A percentile compares a stretch with the other conserved stretches of the same genome.
Conservation (phyloP, 2,113 vertebrate genomes). For the Cercopithecus mona region DNA sequence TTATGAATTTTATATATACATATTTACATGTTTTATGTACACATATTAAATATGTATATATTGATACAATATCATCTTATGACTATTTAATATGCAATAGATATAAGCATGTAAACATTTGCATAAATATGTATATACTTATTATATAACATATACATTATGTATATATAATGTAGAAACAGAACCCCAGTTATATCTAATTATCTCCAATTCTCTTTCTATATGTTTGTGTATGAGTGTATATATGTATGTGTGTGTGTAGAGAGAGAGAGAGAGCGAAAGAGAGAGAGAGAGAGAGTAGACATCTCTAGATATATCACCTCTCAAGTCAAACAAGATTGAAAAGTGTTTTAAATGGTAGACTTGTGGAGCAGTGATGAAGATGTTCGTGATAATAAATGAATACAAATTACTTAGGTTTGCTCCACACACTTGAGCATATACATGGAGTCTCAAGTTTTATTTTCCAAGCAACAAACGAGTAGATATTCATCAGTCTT, state of each 20-base stretch:
- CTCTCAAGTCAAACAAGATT: not conserved
- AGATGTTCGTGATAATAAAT: not conserved
- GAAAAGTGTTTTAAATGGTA: not conserved
- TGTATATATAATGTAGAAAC: not conserved
- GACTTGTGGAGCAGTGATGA: not conserved
- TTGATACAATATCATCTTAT: too few species aligned
- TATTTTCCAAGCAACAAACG: not conserved
- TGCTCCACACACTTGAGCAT: not conserved
- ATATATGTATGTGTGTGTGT: too few species aligned
- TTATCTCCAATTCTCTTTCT: too few species aligned
- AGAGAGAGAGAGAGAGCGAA: rapidly evolving
- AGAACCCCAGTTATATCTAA: not conserved
- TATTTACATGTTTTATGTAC: too few species aligned
- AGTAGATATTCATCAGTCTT: not conserved
- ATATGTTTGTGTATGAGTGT: too few species aligned
- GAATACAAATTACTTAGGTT: not conserved
- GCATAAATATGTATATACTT: not conserved
- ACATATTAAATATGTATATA: too few species aligned
- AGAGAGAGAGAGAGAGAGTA: too few species aligned
- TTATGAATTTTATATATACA: too few species aligned
- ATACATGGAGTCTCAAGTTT: not conserved
- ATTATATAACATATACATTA: not conserved
- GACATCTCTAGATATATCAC: not conserved
- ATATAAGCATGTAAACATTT: not conserved
- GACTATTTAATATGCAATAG: too few species aligned